Evolutionary conservation across 2,888 invertebrate genomes (phyloP).

Genomic region (Anorthoa munda): DNA sequence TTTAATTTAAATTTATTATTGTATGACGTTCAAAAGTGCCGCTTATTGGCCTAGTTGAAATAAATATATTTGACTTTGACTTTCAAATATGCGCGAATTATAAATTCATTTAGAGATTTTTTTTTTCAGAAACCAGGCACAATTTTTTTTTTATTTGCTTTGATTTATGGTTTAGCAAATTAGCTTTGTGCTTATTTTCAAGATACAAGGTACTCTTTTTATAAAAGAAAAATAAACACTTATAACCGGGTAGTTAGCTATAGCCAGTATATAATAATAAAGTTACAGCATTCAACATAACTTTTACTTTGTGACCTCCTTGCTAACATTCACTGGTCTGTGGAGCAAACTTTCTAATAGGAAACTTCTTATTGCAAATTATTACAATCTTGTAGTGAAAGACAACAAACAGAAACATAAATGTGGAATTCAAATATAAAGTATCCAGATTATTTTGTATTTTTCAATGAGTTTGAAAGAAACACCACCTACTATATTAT

Average conservation of each 20-base stretch:
- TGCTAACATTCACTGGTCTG: conserved; percentile 34
- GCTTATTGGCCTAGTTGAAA: too few species aligned
- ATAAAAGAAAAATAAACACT: background rate
- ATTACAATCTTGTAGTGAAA: background rate
- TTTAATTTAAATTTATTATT: too few species aligned
- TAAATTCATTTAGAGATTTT: too few species aligned
- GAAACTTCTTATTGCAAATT: conserved; percentile 10
- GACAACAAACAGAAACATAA: background rate
- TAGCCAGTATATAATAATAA: conserved; percentile 2
- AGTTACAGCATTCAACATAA: conserved; percentile 29
- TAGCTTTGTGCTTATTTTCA: background rate
- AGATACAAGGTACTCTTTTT: background rate
- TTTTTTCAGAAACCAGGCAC: too few species aligned
- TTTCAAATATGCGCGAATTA: too few species aligned
- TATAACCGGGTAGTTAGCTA: too few species aligned
- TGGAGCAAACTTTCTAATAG: conserved; percentile 34
- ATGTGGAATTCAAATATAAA: background rate
- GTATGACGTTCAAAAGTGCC: too few species aligned
- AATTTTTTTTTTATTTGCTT: background rate
- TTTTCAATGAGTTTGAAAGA: background rate
- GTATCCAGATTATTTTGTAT: background rate
- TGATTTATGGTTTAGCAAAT: background rate
- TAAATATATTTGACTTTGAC: too few species aligned
- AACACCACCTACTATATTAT: too few species aligned
- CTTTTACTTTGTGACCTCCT: conserved; percentile 58